Base-by-base conservation (phyloP, 2,888 invertebrate genomes). In the Melangyna quadrimaculata region DNA sequence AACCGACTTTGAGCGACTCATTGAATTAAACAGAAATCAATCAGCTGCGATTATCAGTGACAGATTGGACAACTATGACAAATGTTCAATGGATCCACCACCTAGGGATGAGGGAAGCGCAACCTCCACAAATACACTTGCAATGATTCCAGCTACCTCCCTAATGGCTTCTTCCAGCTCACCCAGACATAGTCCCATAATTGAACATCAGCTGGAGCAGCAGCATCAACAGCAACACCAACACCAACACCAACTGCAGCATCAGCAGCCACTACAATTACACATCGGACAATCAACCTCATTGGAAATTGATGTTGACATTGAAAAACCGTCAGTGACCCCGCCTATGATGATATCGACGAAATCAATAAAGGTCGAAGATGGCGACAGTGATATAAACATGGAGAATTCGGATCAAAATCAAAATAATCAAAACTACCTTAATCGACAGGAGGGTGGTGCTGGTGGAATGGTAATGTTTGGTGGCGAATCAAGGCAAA, bases 1-100 rank as follows among this genome's bases (percentile, higher is more conserved):
- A 32, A 91, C 91, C 55, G 91, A 91, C 65, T 91, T 91, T 61
- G 91, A 92, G 80, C 90, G 91, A 19, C 88, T 91, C 22, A 91
- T 91, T 73, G 91, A 92, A 84, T 69, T 91, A 87, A 91, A 91
- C 73, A 89, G 90, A 9, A 87, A 90, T 78, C 91, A 90, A 80
- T 83, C 87, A 51, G 27, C 75, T 29, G 63, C 82, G 17, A 75
- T 83, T 74, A 70, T 71, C 59, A 65, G 72, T 72, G 81, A 88
- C 45, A 80, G 74, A 79, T 70, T 82, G 74, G 82, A 87, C 27
- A 86, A 51, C 69, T 87, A 69, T 59, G 79, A 87, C 59, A 82
- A 86, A 81, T 86, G 86, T 70, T 24, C 77, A 43, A 86, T 86
- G 81, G 86, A 86, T 48, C 32, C 81, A 22, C 32, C 81, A 22